phyloP scores from a whole-genome alignment of 1,140 invertebrate species.

The Zaprionus taronus region DNA sequence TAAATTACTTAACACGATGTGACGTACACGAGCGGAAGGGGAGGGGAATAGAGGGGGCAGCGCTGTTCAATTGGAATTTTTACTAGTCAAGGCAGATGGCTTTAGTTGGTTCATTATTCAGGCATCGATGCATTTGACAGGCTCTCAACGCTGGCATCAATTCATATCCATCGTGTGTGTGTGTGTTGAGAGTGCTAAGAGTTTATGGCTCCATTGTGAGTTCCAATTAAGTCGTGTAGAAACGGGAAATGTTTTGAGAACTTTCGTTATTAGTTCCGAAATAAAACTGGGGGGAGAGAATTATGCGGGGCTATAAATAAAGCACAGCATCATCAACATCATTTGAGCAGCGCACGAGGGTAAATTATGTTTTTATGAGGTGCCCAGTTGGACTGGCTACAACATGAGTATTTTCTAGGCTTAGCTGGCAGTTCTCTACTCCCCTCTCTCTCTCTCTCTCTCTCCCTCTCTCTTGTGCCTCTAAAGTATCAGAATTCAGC shows the following conservation, averaged over 20 bases:
- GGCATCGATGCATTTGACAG: constrained; percentile 70
- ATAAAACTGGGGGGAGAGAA: neutral
- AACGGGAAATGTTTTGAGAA: constrained; percentile 27
- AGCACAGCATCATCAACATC: neutral
- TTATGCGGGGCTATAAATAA: constrained; percentile 6
- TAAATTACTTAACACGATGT: constrained; percentile 65
- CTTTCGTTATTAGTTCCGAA: constrained; percentile 34
- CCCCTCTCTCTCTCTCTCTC: neutral
- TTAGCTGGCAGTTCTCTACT: neutral
- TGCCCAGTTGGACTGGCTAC: neutral
- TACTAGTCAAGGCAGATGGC: constrained; percentile 43
- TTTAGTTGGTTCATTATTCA: constrained; percentile 50
- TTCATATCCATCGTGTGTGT: constrained; percentile 64
- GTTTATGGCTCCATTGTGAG: constrained; percentile 69
- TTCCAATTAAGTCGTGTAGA: constrained; percentile 57
- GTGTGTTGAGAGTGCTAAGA: constrained; percentile 37
- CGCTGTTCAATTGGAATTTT: constrained; percentile 65
- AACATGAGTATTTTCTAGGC: neutral
- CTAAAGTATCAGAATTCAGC: constrained; percentile 12
- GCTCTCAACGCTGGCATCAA: constrained; percentile 69
- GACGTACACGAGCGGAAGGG: neutral
- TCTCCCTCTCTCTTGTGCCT: neutral
- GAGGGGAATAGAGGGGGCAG: neutral
- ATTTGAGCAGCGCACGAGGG: neutral
- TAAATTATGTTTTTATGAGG: constrained; percentile 7